Evolutionary conservation across 2,888 invertebrate genomes (phyloP), one percentile per base, ranked within the genome.

Genomic region (Phyllotreta cruciferae): DNA sequence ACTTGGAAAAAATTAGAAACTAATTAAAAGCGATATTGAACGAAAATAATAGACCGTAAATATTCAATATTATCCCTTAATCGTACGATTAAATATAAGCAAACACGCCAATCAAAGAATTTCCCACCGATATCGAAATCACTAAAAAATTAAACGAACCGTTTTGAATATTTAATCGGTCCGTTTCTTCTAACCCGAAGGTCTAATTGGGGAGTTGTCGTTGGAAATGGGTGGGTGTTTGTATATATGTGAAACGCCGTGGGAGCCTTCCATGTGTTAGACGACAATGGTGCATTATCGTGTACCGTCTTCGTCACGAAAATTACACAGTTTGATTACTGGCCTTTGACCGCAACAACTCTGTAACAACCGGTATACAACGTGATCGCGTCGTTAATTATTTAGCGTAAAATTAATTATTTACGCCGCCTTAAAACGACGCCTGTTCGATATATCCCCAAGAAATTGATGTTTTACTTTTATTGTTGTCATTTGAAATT

Each of bases 271-370:
- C 69, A 69, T 64, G 52, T 69, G 69, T 45, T 39, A 62, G 63
- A 63, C 65, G 64, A 60, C 64, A 67, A 62, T 64, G 60, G 61
- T 67, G 67, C 64, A 56, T 57, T 68, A 64, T 64, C 66, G 61
- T 62, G 66, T 66, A 66, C 65, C 66, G 60, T 66, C 57, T 62
- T 65, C 64, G 50, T 65, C 66, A 69, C 66, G 69, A 70, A 73
- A 71, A 73, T 73, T 72, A 71, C 68, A 74, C 67, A 68, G 70
- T 62, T 69, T 74, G 71, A 72, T 73, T 73, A 68, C 68, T 75
- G 73, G 75, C 70, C 75, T 75, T 71, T 73, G 73, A 75, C 75
- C 75, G 75, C 75, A 75, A 73, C 74, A 73, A 71, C 73, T 72
- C 72, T 69, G 68, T 72, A 71, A 72, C 73, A 71, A 72, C 71